Base-by-base conservation (phyloP, 92 coral and sea anemone species). In the Epizoanthus rinbou region DNA sequence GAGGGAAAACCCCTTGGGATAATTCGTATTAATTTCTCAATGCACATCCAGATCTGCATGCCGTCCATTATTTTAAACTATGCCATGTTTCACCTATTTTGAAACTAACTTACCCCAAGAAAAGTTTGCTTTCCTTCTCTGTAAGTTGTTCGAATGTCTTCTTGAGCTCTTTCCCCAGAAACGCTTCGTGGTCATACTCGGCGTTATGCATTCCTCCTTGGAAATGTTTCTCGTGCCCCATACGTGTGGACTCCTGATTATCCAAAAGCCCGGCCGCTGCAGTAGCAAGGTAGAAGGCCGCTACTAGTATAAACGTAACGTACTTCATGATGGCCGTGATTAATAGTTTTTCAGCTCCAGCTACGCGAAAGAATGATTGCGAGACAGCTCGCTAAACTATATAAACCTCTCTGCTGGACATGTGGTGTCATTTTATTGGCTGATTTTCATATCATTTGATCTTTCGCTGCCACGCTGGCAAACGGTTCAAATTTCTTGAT, bases 141-240 rank as follows among this genome's bases (percentile, higher is more conserved):
- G 87, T 87, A 18, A 87, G 80, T 33, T 84, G 67, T 23, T 87
- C 82, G 57, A 87, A 87, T 5, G 64, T 74, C 31, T 87, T 69
- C 75, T 84, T 75, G 41, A 75, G 60, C 15, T 69, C 76, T 16
- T 87, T 85, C 11, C 86, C 87, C 21, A 87, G 62, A 79, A 87
- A 87, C 0, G 84, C 84, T 59, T 87, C 85, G 8, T 75, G 90
- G 53, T 87, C 90, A 22, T 82, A 81, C 19, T 83, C 90, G 1
- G 33, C 74, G 75, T 83, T 87, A 53, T 87, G 90, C 53, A 82
- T 82, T 0, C 90, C 90, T 19, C 81, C 87, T 33, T 62, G 80
- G 43, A 67, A 82, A 68, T 87, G 87, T 13, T 67, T 60, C 10
- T 43, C 85, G n/a, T 71, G 86, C 13, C 82, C 82, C 82, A 78